These are phyloP conservation scores for Psammodynastes pulverulentus DNA, from an alignment of 2,113 vertebrate genomes.

Conservation along the genomic window DNA sequence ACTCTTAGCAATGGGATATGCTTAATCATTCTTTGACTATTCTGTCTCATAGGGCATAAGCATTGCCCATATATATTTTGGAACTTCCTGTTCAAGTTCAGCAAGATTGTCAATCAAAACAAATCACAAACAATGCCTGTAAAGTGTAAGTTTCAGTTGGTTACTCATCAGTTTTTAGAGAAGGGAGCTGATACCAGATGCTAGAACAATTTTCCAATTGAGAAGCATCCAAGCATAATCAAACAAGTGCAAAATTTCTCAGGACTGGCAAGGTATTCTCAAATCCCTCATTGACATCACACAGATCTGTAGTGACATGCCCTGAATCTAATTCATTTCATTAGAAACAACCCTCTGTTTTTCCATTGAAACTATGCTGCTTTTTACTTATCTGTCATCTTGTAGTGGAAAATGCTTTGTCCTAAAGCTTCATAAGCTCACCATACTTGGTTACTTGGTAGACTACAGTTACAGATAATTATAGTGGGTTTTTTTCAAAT, in stretches of 20 bases:
- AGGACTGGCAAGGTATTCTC: conserved; percentile 25
- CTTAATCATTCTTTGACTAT: neutral
- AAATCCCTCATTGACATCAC: neutral
- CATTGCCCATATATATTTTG: neutral
- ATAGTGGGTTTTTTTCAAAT: neutral
- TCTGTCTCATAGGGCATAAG: neutral
- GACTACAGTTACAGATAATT: neutral
- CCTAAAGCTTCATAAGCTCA: neutral
- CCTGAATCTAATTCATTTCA: neutral
- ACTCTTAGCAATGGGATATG: neutral
- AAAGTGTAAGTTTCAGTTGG: neutral
- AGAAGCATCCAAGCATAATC: conserved; percentile 19
- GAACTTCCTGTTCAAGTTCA: neutral
- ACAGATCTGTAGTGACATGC: neutral
- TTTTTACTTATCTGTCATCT: neutral
- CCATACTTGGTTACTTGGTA: neutral
- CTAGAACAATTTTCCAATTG: neutral
- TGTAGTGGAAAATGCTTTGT: neutral
- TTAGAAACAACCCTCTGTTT: conserved; percentile 8
- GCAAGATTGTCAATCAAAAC: neutral
- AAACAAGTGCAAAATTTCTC: conserved; percentile 40
- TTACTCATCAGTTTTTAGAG: neutral
- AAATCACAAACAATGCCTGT: neutral
- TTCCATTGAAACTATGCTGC: rapidly evolving
- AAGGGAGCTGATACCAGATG: conserved; percentile 11